Evolutionary conservation across 2,113 vertebrate species (phyloP).

Genomic region (Hyperopisus bebe): DNA sequence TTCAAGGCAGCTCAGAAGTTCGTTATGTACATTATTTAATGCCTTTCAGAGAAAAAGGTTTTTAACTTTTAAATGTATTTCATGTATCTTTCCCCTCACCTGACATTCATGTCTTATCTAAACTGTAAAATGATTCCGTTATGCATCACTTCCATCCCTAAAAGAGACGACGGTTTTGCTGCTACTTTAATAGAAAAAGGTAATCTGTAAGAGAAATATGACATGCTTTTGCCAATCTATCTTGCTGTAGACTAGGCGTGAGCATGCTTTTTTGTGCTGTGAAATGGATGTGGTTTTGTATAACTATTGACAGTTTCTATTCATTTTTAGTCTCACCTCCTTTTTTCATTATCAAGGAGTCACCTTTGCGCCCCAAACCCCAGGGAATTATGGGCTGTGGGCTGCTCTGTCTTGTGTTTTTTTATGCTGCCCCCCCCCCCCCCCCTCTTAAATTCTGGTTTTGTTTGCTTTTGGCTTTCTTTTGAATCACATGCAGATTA

Average conservation of each 20-base stretch:
- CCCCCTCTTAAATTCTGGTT: not conserved
- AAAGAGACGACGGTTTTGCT: not conserved
- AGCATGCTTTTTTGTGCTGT: not conserved
- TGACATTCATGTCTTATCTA: not conserved
- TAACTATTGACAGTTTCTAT: not conserved
- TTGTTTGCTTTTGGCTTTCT: not conserved
- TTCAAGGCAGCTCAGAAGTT: not conserved
- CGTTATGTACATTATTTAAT: not conserved
- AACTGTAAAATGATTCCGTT: not conserved
- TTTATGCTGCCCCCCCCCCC: not conserved
- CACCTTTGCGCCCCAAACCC: not conserved
- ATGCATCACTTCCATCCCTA: not conserved
- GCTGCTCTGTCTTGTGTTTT: not conserved
- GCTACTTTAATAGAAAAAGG: not conserved
- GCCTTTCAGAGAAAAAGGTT: not conserved
- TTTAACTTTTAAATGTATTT: not conserved
- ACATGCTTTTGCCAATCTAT: conserved; percentile 12
- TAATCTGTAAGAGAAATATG: conserved; percentile 1
- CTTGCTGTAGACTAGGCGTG: conserved; percentile 1
- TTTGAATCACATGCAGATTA: not conserved
- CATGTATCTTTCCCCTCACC: not conserved
- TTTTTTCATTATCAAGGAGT: conserved; percentile 3
- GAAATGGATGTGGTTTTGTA: conserved; percentile 10
- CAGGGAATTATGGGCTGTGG: not conserved
- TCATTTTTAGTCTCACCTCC: not conserved